Evolutionary conservation across 2,888 invertebrate genomes (phyloP).

Genomic region (Cerastis leucographa): DNA sequence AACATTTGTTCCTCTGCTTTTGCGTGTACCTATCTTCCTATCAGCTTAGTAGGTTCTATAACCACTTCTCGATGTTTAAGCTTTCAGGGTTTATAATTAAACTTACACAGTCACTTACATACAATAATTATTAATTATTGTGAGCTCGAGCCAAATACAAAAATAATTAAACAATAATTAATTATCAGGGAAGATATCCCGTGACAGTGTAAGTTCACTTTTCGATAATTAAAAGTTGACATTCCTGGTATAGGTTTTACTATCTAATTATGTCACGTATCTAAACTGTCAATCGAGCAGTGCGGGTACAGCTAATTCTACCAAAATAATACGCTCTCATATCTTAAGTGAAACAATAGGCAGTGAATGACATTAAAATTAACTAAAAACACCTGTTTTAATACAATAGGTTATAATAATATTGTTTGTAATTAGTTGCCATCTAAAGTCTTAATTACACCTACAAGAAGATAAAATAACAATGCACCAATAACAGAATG

Average conservation of each 20-base stretch:
- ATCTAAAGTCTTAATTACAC: conserved; percentile 22
- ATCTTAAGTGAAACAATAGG: background rate
- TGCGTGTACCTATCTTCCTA: background rate
- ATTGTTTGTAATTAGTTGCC: background rate
- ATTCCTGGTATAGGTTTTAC: background rate
- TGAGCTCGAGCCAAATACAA: no score
- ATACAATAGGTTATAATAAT: background rate
- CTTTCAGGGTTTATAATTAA: no score
- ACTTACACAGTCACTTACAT: no score
- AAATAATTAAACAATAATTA: no score
- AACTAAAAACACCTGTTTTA: background rate
- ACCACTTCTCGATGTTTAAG: no score
- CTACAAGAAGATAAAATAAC: conserved; percentile 20
- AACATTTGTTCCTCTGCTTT: background rate
- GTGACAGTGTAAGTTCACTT: background rate
- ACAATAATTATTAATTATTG: no score
- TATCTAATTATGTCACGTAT: background rate
- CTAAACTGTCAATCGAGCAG: background rate
- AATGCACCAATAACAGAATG: conserved; percentile 27
- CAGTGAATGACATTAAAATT: background rate
- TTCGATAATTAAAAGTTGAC: background rate
- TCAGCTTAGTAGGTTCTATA: background rate
- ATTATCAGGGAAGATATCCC: no score
- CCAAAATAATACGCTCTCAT: background rate
- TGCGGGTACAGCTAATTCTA: background rate